Evolutionary conservation across 2,797 vertebrate species (phyloP), one percentile per base, ranked within the genome.

Genomic region (Enteromius anoplus): DNA sequence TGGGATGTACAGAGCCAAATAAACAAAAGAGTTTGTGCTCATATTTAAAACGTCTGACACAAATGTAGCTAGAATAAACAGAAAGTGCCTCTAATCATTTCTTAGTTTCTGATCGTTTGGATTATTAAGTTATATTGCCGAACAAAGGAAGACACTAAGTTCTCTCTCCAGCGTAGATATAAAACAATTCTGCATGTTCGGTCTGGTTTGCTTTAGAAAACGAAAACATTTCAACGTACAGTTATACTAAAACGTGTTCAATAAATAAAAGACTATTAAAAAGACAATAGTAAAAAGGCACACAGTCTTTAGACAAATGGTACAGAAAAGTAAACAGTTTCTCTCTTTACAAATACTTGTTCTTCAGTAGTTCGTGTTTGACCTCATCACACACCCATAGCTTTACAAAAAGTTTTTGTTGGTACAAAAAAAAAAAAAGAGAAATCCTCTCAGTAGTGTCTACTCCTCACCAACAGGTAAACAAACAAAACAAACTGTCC

Each of bases 201-300:
- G 85, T 88, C 80, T 81, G 87, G 88, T 89, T 87, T 86, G 81
- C 55, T 84, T 88, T 86, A 89, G 85, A 87, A 88, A 86, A 86
- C 79, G 64, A 87, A 93, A 92, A 92, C 87, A 93, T 92, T 90
- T 88, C 92, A 89, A 91, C 93, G 91, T 93, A 92, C 90, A 94
- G 82, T 80, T 86, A 85, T 93, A 94, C 93, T 94, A 95, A 94
- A 94, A 92, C 94, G 93, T 90, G 94, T 92, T 95, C 92, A 94
- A 94, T 95, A 95, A 96, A 96, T 95, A 88, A 92, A 94, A 91
- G 93, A 96, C 95, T 95, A 94, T 94, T 96, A 91, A 94, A 97
- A 98, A 97, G 97, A 97, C 92, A 93, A 95, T 96, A 94, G 96
- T 97, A 98, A 99, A 98, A 97, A 99, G 99, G 98, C 98, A 99